phyloP scores from a whole-genome alignment of 2,888 invertebrate genomes.

The Timema podura region DNA sequence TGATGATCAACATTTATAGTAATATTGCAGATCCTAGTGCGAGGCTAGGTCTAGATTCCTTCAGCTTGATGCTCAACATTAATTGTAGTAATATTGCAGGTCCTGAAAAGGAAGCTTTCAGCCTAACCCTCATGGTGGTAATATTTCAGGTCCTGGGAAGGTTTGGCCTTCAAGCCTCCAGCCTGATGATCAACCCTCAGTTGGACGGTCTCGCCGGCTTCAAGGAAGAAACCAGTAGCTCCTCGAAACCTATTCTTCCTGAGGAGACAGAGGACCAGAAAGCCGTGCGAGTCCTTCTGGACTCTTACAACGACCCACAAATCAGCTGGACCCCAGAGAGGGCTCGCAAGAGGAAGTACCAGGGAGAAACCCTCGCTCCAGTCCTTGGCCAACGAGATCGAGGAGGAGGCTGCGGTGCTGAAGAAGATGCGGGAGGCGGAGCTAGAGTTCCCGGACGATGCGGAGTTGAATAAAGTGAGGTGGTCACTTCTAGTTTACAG shows the following conservation, averaged over 20 bases:
- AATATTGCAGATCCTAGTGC: no score
- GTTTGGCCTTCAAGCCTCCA: slow-evolving; percentile 43
- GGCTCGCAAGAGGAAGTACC: slow-evolving; percentile 12
- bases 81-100: no score
- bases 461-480: slow-evolving; percentile 6
- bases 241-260: neutral
- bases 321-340: neutral
- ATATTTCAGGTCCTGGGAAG: slow-evolving; percentile 42
- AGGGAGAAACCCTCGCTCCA: no score
- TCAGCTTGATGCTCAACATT: no score
- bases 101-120: no score
- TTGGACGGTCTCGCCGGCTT: slow-evolving; percentile 41
- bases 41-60: no score
- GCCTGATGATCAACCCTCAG: slow-evolving; percentile 47
- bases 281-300: slow-evolving; percentile 17
- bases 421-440: slow-evolving; percentile 8
- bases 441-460: slow-evolving; percentile 5
- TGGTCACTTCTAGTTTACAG: no score
- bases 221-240: slow-evolving; percentile 20
- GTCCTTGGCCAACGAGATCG: neutral
- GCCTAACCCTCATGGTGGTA: neutral
- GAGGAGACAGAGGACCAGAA: slow-evolving; percentile 11
- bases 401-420: slow-evolving; percentile 13
- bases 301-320: slow-evolving; percentile 11
- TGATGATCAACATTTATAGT: no score